phyloP scores from a whole-genome alignment of 2,888 invertebrate species.

The Pemphredon lugubris region DNA sequence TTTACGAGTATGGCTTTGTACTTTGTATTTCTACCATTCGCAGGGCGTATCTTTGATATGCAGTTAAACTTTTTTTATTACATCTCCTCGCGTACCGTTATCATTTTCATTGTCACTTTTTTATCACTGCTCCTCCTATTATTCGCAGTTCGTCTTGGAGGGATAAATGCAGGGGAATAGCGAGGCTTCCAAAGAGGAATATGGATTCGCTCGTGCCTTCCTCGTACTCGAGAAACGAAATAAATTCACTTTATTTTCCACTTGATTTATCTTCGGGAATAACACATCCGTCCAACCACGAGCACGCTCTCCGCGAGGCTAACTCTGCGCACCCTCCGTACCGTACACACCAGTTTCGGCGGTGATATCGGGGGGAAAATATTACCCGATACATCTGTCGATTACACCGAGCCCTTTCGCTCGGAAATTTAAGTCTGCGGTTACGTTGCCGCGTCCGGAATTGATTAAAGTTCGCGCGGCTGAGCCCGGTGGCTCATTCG shows the following conservation, averaged over 20 bases:
- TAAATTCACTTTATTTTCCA: conserved; percentile 40
- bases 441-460: conserved; percentile 33
- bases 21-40: not conserved
- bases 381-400: conserved; percentile 14
- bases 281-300: not conserved
- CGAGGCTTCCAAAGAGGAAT: too few species aligned
- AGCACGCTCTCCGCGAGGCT: not conserved
- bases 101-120: conserved; percentile 25
- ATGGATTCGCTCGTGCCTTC: too few species aligned
- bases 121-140: not conserved
- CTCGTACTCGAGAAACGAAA: not conserved
- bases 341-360: not conserved
- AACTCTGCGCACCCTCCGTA: not conserved
- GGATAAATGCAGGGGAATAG: too few species aligned
- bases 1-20: too few species aligned
- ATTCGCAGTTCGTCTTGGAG: too few species aligned
- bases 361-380: conserved; percentile 13
- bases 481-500: conserved; percentile 35
- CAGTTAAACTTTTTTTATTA: conserved; percentile 41
- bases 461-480: conserved; percentile 30
- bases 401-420: not conserved
- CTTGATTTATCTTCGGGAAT: conserved; percentile 8
- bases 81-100: conserved; percentile 10
- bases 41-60: conserved; percentile 4
- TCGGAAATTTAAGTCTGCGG: conserved; percentile 42